These are phyloP conservation scores for Drosophila takahashii DNA, from an alignment of 1,140 invertebrate genomes.

Conservation along the genomic window DNA sequence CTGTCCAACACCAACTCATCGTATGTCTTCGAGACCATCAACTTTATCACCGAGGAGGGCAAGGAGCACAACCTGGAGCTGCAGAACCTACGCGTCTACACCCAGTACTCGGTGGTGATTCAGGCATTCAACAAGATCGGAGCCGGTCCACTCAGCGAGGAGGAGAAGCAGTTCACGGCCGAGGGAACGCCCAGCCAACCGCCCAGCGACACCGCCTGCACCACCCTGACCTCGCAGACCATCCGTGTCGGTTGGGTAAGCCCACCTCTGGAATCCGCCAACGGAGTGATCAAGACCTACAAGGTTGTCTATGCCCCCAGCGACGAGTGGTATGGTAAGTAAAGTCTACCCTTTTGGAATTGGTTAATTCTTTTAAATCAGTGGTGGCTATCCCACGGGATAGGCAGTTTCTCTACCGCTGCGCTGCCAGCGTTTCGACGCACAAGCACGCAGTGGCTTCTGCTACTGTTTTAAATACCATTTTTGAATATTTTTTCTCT, in stretches of 20 bases:
- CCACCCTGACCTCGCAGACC: slow-evolving; percentile 95
- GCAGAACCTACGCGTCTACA: slow-evolving; percentile 94
- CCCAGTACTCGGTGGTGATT: slow-evolving; percentile 97
- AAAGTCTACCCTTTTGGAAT: too few relatives aligned
- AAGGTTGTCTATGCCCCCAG: slow-evolving; percentile 97
- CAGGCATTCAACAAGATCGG: slow-evolving; percentile 98
- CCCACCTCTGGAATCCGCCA: slow-evolving; percentile 94
- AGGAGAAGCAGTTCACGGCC: slow-evolving; percentile 95
- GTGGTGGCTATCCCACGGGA: too few relatives aligned
- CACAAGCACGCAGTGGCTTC: too few relatives aligned
- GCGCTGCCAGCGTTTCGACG: too few relatives aligned
- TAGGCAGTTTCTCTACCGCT: too few relatives aligned
- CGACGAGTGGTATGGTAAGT: slow-evolving; percentile 95
- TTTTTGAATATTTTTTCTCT: not conserved
- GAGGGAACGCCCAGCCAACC: slow-evolving; percentile 97
- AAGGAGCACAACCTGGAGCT: slow-evolving; percentile 95
- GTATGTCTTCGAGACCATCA: slow-evolving; percentile 96
- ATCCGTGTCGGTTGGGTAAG: slow-evolving; percentile 97
- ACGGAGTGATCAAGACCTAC: slow-evolving; percentile 98
- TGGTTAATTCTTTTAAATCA: too few relatives aligned
- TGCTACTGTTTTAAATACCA: too few relatives aligned
- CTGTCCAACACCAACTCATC: slow-evolving; percentile 95
- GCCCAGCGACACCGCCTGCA: slow-evolving; percentile 95
- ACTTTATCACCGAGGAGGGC: slow-evolving; percentile 95
- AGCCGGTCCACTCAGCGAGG: slow-evolving; percentile 94